These are phyloP conservation scores for Sylvilagus bachmani DNA, from an alignment of 2,113 vertebrate species.

Conservation along the genomic window DNA sequence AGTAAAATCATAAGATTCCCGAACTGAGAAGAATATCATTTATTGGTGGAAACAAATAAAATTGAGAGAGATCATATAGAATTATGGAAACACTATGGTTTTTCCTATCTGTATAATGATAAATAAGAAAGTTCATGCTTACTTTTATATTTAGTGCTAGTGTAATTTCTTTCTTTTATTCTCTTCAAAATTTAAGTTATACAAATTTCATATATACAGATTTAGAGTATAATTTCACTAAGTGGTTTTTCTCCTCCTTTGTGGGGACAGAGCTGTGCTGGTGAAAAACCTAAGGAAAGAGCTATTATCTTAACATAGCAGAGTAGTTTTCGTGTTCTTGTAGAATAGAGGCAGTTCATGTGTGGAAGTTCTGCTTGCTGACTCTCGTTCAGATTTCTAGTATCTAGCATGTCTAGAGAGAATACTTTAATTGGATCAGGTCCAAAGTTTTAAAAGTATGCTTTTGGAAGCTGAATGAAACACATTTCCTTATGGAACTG, in stretches of 20 bases:
- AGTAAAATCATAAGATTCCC: not conserved
- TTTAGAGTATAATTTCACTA: not conserved
- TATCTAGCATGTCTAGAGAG: not conserved
- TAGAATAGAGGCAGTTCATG: conserved; percentile 25
- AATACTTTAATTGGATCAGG: conserved; percentile 26
- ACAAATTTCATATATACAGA: too few relatives aligned
- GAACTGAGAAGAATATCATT: not conserved
- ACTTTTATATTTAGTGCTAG: not conserved
- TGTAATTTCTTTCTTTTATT: not conserved
- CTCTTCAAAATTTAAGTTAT: too few relatives aligned
- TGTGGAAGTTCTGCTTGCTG: not conserved
- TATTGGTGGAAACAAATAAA: conserved; percentile 9
- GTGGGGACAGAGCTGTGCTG: not conserved
- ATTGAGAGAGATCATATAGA: not conserved
- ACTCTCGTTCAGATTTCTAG: conserved; percentile 14
- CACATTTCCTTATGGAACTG: not conserved
- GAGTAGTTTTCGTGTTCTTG: not conserved
- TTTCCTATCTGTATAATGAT: not conserved
- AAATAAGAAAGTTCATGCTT: not conserved
- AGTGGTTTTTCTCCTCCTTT: not conserved
- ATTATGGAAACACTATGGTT: not conserved
- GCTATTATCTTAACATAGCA: not conserved
- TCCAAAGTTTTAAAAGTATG: not conserved
- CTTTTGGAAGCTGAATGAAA: not conserved
- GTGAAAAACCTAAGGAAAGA: conserved; percentile 18